Evolutionary conservation across 2,797 vertebrate species (phyloP).

Genomic region (Cynodonichthys magdalenae): DNA sequence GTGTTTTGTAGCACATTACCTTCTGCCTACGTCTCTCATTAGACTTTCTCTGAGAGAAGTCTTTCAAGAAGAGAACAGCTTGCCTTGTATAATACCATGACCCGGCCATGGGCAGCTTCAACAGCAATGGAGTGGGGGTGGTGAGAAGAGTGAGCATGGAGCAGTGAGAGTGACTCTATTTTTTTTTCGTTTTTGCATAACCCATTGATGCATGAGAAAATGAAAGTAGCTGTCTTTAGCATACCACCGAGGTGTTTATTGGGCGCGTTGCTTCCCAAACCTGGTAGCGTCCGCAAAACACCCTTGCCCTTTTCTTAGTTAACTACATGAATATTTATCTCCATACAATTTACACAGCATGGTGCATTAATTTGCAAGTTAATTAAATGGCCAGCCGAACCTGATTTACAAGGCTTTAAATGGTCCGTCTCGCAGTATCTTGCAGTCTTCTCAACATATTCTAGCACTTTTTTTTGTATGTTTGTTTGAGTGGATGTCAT

Average conservation of each 20-base stretch:
- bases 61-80: slow-evolving; percentile 20
- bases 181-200: slow-evolving; percentile 48
- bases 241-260: slow-evolving; percentile 62
- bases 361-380: slow-evolving; percentile 79
- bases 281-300: slow-evolving; percentile 49
- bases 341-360: slow-evolving; percentile 67
- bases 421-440: slow-evolving; percentile 34
- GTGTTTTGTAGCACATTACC: neutral
- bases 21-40: slow-evolving; percentile 11
- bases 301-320: slow-evolving; percentile 69
- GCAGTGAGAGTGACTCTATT: slow-evolving; percentile 27
- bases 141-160: slow-evolving; percentile 31
- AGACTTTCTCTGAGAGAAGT: slow-evolving; percentile 3
- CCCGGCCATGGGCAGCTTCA: slow-evolving; percentile 34
- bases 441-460: slow-evolving; percentile 47
- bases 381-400: slow-evolving; percentile 71
- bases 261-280: slow-evolving; percentile 37
- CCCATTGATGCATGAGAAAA: slow-evolving; percentile 65
- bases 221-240: slow-evolving; percentile 75
- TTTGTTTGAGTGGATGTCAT: slow-evolving; percentile 2
- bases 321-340: slow-evolving; percentile 76
- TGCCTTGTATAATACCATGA: slow-evolving; percentile 32
- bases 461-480: slow-evolving; percentile 62
- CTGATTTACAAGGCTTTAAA: slow-evolving; percentile 75
- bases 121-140: slow-evolving; percentile 34